phyloP scores from a whole-genome alignment of 1,140 invertebrate species.

The Cherax quadricarinatus region DNA sequence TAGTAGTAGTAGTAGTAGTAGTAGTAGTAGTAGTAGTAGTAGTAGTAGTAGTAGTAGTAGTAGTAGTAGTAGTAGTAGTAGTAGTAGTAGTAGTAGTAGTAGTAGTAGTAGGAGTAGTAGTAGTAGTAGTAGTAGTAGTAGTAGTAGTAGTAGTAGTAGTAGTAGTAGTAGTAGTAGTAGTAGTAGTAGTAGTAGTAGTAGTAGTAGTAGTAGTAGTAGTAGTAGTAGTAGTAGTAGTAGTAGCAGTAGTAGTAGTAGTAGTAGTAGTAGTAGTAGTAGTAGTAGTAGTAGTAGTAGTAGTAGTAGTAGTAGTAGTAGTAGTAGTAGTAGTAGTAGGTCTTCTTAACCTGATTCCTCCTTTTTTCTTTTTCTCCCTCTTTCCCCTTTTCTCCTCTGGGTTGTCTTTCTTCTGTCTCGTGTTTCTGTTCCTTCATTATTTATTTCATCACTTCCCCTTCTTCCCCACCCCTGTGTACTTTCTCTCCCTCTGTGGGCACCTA shows the following conservation, averaged over 20 bases:
- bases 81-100: too few species aligned
- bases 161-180: constrained; percentile 1
- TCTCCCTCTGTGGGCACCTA: too few species aligned
- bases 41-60: constrained; percentile 5
- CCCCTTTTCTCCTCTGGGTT: too few species aligned
- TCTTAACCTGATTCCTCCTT: too few species aligned
- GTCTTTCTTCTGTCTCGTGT: too few species aligned
- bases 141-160: constrained; percentile 8
- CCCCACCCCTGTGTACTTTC: too few species aligned
- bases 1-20: constrained; percentile 1
- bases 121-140: too few species aligned
- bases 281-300: constrained; percentile 8
- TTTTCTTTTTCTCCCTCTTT: too few species aligned
- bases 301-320: not conserved
- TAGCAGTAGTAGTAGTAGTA: constrained; percentile 5
- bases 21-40: constrained; percentile 8
- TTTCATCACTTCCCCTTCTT: too few species aligned
- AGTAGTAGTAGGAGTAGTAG: too few species aligned
- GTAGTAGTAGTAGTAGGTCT: too few species aligned
- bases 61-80: constrained; percentile 9
- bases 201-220: constrained; percentile 8
- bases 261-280: not conserved
- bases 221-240: constrained; percentile 1
- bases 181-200: not conserved
- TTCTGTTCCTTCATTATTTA: too few species aligned